Evolutionary conservation across 2,888 invertebrate genomes (phyloP), one percentile per base, ranked within the genome.

Genomic region (Xestobium rufovillosum): DNA sequence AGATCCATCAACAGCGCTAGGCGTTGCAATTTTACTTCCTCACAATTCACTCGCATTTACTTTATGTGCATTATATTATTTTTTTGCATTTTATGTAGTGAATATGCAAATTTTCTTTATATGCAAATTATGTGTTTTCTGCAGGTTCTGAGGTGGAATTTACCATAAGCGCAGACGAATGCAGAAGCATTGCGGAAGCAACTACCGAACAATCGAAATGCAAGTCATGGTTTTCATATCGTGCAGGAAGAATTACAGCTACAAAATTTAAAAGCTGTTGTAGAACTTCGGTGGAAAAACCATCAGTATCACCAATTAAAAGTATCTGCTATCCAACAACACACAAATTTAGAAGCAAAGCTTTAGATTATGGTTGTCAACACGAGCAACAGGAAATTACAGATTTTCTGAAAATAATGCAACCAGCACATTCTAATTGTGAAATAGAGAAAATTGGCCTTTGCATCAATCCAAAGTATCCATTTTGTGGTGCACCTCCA

Each of bases 401-500:
- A 4, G 14, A 29, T 15, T 42, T 33, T 31, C 16, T 23, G 11
- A 19, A 11, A 6, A 25, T 16, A 28, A 42, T 42, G 42, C 10
- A 16, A 10, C n/a, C 11, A 10, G 26, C 9, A 8, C 36, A 39
- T 32, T 12, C n/a, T 13, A 31, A 31, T 23, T 34, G 34, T 26
- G 34, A 25, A 12, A 10, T 16, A 8, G 33, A 40, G 16, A 8
- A 9, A 14, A 15, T 27, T 10, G 40, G 40, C 6, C 19, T 36
- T 23, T 30, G 32, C 15, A 23, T 41, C 12, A 41, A 26, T 30
- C 38, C 41, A 8, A 28, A 10, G 6, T 6, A 28, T 28, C 39
- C 41, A 2, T 30, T 34, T 14, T 43, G 41, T 33, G 41, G 38
- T 26, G 38, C 41, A 14, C 39, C 36, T 8, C 44, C 44, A 4